Percentiles rank a stretch among this genome's conserved stretches.
Conservation (phyloP, 92 coral and sea anemone genomes). For the Phymanthus crucifer region DNA sequence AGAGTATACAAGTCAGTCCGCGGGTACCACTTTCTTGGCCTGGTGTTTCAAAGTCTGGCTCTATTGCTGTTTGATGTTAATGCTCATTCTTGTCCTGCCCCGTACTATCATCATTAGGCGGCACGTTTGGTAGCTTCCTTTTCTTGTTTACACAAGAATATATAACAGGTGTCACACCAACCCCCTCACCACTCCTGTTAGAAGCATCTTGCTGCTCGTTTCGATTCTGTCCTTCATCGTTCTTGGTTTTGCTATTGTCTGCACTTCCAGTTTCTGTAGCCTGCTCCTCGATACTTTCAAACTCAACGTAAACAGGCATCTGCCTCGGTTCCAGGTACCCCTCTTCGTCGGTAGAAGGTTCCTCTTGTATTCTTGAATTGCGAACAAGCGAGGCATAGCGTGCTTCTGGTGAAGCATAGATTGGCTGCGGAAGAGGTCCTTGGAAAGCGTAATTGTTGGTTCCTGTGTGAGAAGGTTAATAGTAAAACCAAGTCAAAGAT, state of each 20-base stretch:
- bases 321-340: neutral
- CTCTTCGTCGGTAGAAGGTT: neutral
- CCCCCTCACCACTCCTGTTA: neutral
- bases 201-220: neutral
- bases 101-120: no score
- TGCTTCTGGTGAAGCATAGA: neutral
- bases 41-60: no score
- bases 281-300: neutral
- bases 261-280: neutral
- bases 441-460: neutral
- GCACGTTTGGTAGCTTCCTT: neutral
- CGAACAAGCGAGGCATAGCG: neutral
- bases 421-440: neutral
- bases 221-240: neutral
- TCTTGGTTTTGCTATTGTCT: neutral
- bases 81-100: no score
- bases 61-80: no score
- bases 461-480: neutral
- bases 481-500: neutral
- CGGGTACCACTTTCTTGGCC: no score
- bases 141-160: neutral
- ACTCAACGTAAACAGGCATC: neutral
- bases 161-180: neutral
- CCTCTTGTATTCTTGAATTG: neutral
- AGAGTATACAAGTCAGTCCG: no score